phyloP scores from a whole-genome alignment of 2,797 vertebrate genomes.

The Cygnus olor region DNA sequence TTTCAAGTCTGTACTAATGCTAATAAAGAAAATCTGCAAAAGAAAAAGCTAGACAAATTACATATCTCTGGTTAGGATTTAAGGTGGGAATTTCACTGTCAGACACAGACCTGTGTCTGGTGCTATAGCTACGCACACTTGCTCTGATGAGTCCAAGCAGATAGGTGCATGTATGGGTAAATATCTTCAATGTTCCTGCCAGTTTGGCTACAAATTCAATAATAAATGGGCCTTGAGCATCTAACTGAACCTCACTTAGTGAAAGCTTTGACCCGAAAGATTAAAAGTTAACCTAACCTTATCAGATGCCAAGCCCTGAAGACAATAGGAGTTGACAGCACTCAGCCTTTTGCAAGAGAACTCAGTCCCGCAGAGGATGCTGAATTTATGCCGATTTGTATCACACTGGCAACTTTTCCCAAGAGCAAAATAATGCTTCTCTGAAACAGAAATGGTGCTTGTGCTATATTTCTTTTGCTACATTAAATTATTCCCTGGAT shows the following conservation, averaged over 20 bases:
- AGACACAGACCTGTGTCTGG: not conserved
- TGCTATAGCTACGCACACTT: not conserved
- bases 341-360: not conserved
- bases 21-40: not conserved
- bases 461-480: not conserved
- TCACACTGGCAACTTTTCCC: not conserved
- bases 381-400: not conserved
- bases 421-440: not conserved
- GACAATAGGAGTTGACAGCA: not conserved
- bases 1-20: not conserved
- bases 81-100: not conserved
- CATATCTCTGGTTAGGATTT: not conserved
- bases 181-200: not conserved
- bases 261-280: not conserved
- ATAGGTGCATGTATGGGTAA: fast-evolving
- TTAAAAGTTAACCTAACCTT: not conserved
- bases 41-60: not conserved
- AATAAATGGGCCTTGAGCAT: not conserved
- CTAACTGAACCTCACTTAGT: not conserved
- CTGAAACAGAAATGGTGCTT: not conserved
- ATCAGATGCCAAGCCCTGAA: not conserved
- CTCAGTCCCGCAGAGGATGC: not conserved
- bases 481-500: not conserved
- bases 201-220: not conserved
- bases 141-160: not conserved